phyloP scores from a whole-genome alignment of 2,888 invertebrate species.

The Petrolisthes manimaculis region DNA sequence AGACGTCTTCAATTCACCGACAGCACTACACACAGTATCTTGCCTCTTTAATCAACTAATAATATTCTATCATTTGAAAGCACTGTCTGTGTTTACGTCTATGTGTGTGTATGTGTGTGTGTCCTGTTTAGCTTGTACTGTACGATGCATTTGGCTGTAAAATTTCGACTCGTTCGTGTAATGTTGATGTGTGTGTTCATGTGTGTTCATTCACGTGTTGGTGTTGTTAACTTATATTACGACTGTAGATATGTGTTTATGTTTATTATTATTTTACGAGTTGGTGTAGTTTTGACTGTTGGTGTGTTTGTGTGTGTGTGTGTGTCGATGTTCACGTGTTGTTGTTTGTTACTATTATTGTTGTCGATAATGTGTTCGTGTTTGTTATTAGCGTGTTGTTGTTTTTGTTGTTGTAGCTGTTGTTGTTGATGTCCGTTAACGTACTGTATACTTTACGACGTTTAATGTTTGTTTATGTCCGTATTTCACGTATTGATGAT shows the following conservation, averaged over 20 bases:
- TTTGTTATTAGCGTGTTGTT: neutral
- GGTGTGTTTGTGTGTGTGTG: constrained; percentile 7
- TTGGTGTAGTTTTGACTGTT: neutral
- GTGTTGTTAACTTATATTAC: neutral
- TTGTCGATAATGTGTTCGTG: neutral
- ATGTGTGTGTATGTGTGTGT: constrained; percentile 14
- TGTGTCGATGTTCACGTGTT: neutral
- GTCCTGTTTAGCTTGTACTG: neutral
- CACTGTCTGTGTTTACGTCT: neutral
- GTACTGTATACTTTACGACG: no score
- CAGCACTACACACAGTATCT: no score
- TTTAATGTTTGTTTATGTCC: no score
- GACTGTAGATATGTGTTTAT: no score
- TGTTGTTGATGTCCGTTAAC: neutral
- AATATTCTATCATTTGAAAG: no score
- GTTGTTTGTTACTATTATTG: neutral
- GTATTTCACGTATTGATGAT: no score
- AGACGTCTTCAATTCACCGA: no score
- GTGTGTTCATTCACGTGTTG: neutral
- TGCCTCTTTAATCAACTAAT: no score
- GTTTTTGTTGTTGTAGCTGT: neutral
- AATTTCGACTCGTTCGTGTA: neutral
- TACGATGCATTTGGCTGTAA: no score
- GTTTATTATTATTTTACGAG: no score
- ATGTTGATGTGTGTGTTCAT: neutral